Conservation (phyloP, 2,113 vertebrate species). For the Cercopithecus mona region DNA sequence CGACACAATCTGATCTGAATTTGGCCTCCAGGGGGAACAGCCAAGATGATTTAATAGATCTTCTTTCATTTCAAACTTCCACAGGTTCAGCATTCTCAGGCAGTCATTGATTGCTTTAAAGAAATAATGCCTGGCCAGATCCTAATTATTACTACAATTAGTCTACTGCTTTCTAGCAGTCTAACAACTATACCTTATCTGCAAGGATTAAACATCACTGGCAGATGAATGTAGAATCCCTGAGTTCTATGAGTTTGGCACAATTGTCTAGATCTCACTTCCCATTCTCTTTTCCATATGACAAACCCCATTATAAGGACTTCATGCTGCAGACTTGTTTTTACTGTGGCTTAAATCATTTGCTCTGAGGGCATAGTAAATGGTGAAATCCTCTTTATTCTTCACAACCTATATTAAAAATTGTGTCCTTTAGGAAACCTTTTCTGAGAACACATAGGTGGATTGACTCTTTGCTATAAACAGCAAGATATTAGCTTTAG, state of each 20-base stretch:
- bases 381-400: neutral
- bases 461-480: neutral
- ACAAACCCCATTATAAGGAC: neutral
- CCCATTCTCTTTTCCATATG: neutral
- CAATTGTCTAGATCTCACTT: neutral
- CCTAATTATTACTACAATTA: neutral
- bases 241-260: neutral
- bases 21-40: neutral
- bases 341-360: neutral
- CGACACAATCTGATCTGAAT: neutral
- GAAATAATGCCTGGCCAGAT: neutral
- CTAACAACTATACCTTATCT: neutral
- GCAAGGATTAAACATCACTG: neutral
- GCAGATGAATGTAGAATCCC: neutral
- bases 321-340: neutral
- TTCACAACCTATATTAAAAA: neutral
- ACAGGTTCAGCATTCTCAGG: neutral
- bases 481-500: neutral
- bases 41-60: constrained; percentile 17
- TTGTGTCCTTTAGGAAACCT: neutral
- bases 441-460: neutral
- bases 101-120: constrained; percentile 16
- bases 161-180: neutral
- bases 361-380: neutral
- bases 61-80: constrained; percentile 20